Conservation (phyloP, 2,888 invertebrate genomes). For the Apeira syringaria region DNA sequence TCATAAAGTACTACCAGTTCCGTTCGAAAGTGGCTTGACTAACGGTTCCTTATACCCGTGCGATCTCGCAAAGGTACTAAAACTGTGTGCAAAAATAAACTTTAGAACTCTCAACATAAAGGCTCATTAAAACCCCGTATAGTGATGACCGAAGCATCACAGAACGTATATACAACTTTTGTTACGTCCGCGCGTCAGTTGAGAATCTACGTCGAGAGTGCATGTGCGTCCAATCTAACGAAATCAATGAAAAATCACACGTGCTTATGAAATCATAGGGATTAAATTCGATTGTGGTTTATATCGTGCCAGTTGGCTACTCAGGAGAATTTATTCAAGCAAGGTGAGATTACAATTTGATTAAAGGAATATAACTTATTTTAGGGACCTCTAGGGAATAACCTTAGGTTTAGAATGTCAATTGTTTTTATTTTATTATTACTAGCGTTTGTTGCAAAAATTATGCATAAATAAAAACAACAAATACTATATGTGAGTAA, state of each 20-base stretch:
- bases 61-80: neutral
- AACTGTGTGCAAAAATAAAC: constrained; percentile 12
- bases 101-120: constrained; percentile 12
- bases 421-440: too few relatives aligned
- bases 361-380: too few relatives aligned
- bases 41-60: constrained; percentile 23
- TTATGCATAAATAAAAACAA: too few relatives aligned
- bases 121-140: constrained; percentile 5
- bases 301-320: constrained; percentile 14
- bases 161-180: constrained; percentile 35
- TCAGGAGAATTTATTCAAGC: constrained; percentile 15
- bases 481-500: too few relatives aligned
- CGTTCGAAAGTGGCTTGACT: constrained; percentile 27
- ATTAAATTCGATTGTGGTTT: constrained; percentile 18
- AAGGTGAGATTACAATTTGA: constrained; percentile 24
- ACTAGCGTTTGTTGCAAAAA: too few relatives aligned
- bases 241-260: constrained; percentile 33
- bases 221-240: constrained; percentile 20
- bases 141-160: constrained; percentile 25
- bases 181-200: constrained; percentile 29
- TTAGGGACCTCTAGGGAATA: too few relatives aligned
- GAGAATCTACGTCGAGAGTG: constrained; percentile 27
- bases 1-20: neutral
- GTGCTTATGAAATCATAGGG: constrained; percentile 16
- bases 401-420: too few relatives aligned